These are phyloP conservation scores for Globodera rostochiensis DNA, from an alignment of 1,140 invertebrate species.

Conservation along the genomic window DNA sequence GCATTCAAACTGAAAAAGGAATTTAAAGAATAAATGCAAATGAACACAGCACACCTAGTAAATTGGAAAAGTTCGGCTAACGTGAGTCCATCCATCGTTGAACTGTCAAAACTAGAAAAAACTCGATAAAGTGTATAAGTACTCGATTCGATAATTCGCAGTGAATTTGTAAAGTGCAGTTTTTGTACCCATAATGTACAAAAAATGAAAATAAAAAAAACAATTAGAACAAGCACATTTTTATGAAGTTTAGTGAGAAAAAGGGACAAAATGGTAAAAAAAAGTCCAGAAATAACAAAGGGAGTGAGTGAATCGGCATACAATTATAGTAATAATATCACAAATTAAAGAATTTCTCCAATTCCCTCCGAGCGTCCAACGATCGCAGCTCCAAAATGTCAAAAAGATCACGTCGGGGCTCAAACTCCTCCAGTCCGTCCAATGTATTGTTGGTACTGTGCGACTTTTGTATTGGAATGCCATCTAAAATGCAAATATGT, in stretches of 20 bases:
- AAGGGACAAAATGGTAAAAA: too few species aligned
- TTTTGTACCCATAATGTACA: too few species aligned
- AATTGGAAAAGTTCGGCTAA: background rate
- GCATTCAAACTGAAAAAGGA: background rate
- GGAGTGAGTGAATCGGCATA: too few species aligned
- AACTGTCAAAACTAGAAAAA: background rate
- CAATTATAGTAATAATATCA: background rate
- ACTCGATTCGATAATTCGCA: too few species aligned
- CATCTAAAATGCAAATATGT: background rate
- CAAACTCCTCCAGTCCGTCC: conserved; percentile 55
- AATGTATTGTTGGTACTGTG: conserved; percentile 1
- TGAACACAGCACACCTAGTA: background rate
- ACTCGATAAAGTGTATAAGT: too few species aligned
- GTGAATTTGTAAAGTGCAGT: too few species aligned
- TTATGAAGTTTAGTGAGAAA: too few species aligned
- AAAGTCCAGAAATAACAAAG: too few species aligned
- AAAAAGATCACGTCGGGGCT: conserved; percentile 44
- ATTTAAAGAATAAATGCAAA: background rate
- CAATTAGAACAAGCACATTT: too few species aligned
- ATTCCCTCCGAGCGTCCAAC: conserved; percentile 54
- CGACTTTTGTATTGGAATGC: background rate
- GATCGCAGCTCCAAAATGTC: conserved; percentile 56
- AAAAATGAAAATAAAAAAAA: too few species aligned
- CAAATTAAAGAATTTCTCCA: conserved; percentile 23
- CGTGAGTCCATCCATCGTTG: background rate